Percentiles rank a stretch among this genome's conserved stretches.
These are phyloP conservation scores for Gymnobelideus leadbeateri DNA, from an alignment of 2,113 vertebrate species.

Conservation along the genomic window DNA sequence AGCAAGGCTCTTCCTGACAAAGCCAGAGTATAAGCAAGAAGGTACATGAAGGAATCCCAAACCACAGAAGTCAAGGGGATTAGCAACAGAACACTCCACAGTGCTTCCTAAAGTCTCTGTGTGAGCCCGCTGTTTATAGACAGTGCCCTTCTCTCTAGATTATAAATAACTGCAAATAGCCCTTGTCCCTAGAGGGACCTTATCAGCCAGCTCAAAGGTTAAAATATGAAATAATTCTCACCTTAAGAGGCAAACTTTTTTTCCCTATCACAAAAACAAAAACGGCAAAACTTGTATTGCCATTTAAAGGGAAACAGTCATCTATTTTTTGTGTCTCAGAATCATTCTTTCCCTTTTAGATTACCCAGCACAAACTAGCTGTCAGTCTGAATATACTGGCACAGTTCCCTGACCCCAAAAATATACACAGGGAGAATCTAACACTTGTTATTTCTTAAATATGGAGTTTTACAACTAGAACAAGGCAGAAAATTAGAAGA, in stretches of 20 bases:
- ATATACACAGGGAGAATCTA: neutral
- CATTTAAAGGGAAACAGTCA: constrained; percentile 41
- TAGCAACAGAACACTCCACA: constrained; percentile 28
- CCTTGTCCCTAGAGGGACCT: constrained; percentile 63
- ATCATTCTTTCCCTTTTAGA: constrained; percentile 40
- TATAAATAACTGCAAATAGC: constrained; percentile 70
- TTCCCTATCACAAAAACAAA: constrained; percentile 60
- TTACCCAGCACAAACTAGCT: constrained; percentile 11
- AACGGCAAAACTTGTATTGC: constrained; percentile 18
- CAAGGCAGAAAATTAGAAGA: neutral
- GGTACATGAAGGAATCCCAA: constrained; percentile 1
- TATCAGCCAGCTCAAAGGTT: constrained; percentile 28
- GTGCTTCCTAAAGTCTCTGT: neutral
- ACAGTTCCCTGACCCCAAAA: constrained; percentile 12
- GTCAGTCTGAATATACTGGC: constrained; percentile 28
- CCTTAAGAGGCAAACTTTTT: constrained; percentile 30
- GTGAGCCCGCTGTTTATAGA: neutral
- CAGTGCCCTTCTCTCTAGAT: constrained; percentile 39
- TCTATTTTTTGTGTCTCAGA: neutral
- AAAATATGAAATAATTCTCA: constrained; percentile 62
- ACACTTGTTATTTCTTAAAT: constrained; percentile 18
- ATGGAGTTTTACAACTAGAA: neutral
- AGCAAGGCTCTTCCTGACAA: constrained; percentile 2
- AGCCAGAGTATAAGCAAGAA: constrained; percentile 30
- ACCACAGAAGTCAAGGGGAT: constrained; percentile 5